Conservation (phyloP, 1,140 invertebrate genomes). For the Drosophila mauritiana region DNA sequence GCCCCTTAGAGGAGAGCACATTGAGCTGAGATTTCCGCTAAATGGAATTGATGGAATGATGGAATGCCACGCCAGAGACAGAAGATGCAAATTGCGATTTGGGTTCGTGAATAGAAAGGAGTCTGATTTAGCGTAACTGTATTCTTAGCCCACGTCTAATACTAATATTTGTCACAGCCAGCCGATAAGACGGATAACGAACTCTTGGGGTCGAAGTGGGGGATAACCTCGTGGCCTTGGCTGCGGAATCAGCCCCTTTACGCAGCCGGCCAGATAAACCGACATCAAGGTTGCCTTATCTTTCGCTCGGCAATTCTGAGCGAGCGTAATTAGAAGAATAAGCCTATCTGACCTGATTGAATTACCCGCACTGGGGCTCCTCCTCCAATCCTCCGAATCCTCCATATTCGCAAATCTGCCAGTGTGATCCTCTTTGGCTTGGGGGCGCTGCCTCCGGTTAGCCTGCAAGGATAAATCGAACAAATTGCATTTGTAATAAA, state of each 20-base stretch:
- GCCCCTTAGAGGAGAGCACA: not conserved
- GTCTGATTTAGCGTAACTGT: not conserved
- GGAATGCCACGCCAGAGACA: constrained; percentile 56
- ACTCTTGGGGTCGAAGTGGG: not conserved
- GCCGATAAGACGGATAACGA: constrained; percentile 1
- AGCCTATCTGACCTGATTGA: not conserved
- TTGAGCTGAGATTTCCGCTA: constrained; percentile 66
- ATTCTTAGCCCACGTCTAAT: not conserved
- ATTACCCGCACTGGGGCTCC: not conserved
- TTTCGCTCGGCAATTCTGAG: not conserved
- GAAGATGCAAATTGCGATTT: constrained; percentile 17
- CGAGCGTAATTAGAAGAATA: not conserved
- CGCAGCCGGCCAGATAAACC: not conserved
- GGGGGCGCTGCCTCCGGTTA: too few relatives aligned
- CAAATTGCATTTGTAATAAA: constrained; percentile 50
- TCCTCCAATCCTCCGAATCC: not conserved
- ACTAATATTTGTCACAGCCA: not conserved
- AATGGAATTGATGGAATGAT: constrained; percentile 78
- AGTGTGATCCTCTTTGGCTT: not conserved
- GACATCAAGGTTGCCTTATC: not conserved
- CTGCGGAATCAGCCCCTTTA: not conserved
- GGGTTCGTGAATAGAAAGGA: not conserved
- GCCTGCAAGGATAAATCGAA: constrained; percentile 21
- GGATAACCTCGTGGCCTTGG: constrained; percentile 4
- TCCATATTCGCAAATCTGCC: too few relatives aligned